A percentile compares a stretch with the other conserved stretches of the same genome.
These are phyloP conservation scores for Myotis planiceps DNA, from an alignment of 2,797 vertebrate species.

Conservation along the genomic window DNA sequence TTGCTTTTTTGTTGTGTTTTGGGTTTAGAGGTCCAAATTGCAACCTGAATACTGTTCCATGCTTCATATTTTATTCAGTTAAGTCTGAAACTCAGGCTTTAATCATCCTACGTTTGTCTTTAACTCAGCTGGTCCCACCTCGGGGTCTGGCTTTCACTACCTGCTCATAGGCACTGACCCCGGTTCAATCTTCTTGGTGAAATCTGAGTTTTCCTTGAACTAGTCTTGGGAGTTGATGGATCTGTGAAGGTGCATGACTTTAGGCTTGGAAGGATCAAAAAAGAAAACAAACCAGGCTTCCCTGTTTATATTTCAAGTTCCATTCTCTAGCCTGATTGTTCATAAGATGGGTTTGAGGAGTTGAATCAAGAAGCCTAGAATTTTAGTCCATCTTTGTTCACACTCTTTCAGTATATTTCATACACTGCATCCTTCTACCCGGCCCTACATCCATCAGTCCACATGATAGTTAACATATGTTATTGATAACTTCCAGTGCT, in stretches of 20 bases:
- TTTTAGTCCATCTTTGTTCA: background rate
- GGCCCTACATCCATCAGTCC: background rate
- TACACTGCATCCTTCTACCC: background rate
- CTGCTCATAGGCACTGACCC: background rate
- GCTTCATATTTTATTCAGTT: background rate
- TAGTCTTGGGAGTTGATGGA: background rate
- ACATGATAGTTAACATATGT: background rate
- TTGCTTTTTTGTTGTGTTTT: background rate
- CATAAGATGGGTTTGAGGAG: background rate
- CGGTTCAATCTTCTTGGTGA: background rate
- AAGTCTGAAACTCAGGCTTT: background rate
- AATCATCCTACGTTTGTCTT: background rate
- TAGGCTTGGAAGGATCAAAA: background rate
- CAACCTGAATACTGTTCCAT: background rate
- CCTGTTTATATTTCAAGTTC: background rate
- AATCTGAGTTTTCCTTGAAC: background rate
- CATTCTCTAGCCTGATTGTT: background rate
- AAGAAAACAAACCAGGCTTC: background rate
- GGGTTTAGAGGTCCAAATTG: background rate
- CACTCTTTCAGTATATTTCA: background rate
- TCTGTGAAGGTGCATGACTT: background rate
- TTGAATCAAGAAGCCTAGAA: background rate
- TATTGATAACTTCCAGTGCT: background rate
- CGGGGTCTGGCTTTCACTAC: background rate
- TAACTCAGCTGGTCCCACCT: background rate